Conservation (phyloP, 2,888 invertebrate species). For the Perdita meconis region DNA sequence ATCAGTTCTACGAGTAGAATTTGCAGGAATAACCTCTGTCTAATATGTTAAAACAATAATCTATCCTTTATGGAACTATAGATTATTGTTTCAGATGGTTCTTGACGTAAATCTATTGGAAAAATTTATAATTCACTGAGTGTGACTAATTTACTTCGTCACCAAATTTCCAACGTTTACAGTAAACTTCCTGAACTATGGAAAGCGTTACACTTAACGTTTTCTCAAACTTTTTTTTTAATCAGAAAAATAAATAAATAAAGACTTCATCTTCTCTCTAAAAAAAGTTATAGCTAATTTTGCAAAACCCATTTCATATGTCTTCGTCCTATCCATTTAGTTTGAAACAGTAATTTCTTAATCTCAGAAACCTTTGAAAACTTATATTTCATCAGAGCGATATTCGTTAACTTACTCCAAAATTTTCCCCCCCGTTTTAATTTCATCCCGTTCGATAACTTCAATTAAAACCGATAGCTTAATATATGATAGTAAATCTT, state of each 20-base stretch:
- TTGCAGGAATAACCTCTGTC: not conserved
- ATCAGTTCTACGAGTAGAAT: not conserved
- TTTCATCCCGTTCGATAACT: too few relatives aligned
- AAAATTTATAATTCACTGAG: not conserved
- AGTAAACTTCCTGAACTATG: not conserved
- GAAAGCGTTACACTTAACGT: too few relatives aligned
- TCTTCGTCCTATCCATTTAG: too few relatives aligned
- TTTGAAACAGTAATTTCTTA: not conserved
- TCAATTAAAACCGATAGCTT: too few relatives aligned
- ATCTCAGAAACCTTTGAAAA: not conserved
- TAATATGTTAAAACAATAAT: not conserved
- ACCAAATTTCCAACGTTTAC: not conserved
- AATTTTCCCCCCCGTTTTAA: too few relatives aligned
- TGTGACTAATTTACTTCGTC: not conserved
- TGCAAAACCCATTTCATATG: not conserved
- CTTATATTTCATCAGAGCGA: too few relatives aligned
- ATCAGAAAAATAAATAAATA: too few relatives aligned
- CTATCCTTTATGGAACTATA: not conserved
- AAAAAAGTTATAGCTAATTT: not conserved
- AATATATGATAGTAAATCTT: too few relatives aligned
- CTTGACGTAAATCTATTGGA: not conserved
- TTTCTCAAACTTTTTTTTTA: not conserved
- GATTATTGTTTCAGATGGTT: conserved; percentile 5
- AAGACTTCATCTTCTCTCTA: too few relatives aligned
- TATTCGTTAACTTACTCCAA: too few relatives aligned